Percentiles rank a stretch among this genome's conserved stretches.
Evolutionary conservation across 53 echinoderm and acorn worm genomes (phyloP).

Genomic region (Luidia sarsii): DNA sequence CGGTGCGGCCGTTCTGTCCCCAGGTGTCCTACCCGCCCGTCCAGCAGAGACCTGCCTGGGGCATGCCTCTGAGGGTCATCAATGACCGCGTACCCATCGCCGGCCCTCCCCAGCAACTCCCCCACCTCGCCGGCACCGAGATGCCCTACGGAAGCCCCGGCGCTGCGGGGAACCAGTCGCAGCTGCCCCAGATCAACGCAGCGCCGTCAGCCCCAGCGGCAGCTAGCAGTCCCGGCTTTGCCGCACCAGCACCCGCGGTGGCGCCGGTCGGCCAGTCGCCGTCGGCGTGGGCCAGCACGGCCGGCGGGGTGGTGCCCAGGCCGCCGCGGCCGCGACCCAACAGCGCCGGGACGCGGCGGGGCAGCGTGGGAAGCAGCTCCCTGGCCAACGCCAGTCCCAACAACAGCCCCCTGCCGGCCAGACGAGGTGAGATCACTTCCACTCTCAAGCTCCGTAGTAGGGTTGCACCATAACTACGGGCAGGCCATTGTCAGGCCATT

Average conservation of each 20-base stretch:
- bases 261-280: conserved; percentile 23
- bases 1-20: no score
- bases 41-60: conserved; percentile 65
- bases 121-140: conserved; percentile 21
- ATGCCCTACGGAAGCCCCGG: conserved; percentile 3
- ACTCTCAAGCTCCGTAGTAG: no score
- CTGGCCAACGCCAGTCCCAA: conserved; percentile 69
- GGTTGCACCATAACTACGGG: no score
- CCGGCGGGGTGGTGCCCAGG: conserved; percentile 73
- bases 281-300: conserved; percentile 61
- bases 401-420: conserved; percentile 83
- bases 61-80: conserved; percentile 62
- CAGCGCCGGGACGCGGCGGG: conserved; percentile 89
- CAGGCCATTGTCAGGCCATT: no score
- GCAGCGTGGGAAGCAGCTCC: conserved; percentile 60
- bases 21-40: conserved; percentile 93
- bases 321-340: conserved; percentile 91
- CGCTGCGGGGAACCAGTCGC: conserved; percentile 26
- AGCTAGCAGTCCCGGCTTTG: no score
- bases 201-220: no score
- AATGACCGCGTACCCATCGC: conserved; percentile 68
- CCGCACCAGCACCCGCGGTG: no score
- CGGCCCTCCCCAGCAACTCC: conserved; percentile 53
- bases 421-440: conserved; percentile 96
- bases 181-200: conserved; percentile 47